phyloP scores from a whole-genome alignment of 2,797 vertebrate genomes.

The Pangasius larnaudii region DNA sequence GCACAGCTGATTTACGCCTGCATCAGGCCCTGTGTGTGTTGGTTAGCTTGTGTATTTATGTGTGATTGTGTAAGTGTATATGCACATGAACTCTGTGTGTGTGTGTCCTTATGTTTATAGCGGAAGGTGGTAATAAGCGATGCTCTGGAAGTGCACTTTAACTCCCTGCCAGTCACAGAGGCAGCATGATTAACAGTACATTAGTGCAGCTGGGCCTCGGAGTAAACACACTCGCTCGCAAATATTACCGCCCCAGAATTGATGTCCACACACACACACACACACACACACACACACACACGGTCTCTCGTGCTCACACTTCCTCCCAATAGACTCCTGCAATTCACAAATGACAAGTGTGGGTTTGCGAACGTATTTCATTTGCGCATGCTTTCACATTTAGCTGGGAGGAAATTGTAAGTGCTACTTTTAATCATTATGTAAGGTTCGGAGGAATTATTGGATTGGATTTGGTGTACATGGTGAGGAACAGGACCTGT shows the following conservation, averaged over 20 bases:
- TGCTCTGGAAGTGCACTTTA: conserved; percentile 78
- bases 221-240: conserved; percentile 75
- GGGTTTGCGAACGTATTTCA: conserved; percentile 27
- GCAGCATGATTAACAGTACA: conserved; percentile 77
- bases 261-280: conserved; percentile 69
- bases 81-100: conserved; percentile 35
- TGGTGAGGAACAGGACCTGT: conserved; percentile 16
- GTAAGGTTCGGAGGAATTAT: conserved; percentile 18
- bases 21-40: conserved; percentile 48
- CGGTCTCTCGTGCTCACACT: conserved; percentile 56
- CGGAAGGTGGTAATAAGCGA: conserved; percentile 69
- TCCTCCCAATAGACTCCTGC: conserved; percentile 21
- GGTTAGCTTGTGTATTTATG: background rate
- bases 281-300: conserved; percentile 41
- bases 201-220: conserved; percentile 71
- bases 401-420: conserved; percentile 35
- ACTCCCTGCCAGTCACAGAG: conserved; percentile 77
- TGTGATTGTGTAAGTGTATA: conserved; percentile 41
- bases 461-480: conserved; percentile 15
- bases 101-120: conserved; percentile 44
- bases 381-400: conserved; percentile 22
- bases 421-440: conserved; percentile 49
- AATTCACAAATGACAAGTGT: conserved; percentile 66
- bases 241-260: conserved; percentile 75
- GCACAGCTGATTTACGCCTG: conserved; percentile 77